Conservation (phyloP, 2,888 invertebrate genomes). For the Trachelus troglodyta region DNA sequence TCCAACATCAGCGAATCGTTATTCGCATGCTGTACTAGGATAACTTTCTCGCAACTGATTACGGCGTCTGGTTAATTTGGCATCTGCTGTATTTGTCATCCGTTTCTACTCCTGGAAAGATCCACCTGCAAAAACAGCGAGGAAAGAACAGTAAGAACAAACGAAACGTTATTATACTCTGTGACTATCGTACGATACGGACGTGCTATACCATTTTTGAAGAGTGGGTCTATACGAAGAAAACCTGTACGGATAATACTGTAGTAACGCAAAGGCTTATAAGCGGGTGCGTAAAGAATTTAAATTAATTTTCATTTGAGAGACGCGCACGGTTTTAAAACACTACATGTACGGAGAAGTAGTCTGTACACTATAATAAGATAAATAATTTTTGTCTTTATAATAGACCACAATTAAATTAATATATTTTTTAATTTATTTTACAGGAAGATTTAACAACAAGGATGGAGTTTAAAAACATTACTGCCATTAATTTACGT, state of each 20-base stretch:
- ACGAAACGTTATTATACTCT: background rate
- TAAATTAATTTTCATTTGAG: background rate
- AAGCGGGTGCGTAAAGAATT: background rate
- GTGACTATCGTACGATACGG: background rate
- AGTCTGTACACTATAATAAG: background rate
- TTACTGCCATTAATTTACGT: background rate
- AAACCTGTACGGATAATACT: background rate
- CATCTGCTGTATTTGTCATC: background rate
- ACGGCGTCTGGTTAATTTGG: background rate
- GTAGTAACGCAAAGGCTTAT: background rate
- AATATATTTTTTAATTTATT: background rate
- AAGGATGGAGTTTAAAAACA: background rate
- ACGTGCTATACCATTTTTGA: background rate
- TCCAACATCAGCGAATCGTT: background rate
- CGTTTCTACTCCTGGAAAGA: background rate
- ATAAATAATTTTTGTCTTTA: background rate
- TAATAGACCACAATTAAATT: background rate
- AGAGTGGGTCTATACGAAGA: background rate
- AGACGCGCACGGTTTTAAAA: background rate
- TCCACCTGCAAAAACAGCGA: background rate
- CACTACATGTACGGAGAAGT: background rate
- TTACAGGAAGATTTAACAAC: constrained; percentile 18
- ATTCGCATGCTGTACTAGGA: background rate
- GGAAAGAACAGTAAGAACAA: background rate
- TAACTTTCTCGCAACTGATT: background rate